Percentiles rank a stretch among this genome's conserved stretches.
These are phyloP conservation scores for Luperina nickerlii DNA, from an alignment of 2,888 invertebrate genomes.

Conservation along the genomic window DNA sequence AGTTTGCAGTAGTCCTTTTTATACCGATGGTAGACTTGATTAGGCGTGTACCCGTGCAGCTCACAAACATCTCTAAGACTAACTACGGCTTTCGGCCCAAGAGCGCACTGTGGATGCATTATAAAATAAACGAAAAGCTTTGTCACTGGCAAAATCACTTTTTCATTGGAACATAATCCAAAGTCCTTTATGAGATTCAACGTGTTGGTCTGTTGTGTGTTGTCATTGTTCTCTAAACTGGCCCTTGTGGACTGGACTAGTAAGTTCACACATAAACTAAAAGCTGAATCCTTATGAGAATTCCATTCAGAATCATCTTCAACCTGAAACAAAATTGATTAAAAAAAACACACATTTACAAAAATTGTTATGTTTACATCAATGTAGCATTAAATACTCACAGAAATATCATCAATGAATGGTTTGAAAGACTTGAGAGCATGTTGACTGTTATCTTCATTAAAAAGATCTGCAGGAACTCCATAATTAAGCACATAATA, in stretches of 20 bases:
- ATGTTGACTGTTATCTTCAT: slow-evolving; percentile 76
- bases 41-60: slow-evolving; percentile 88
- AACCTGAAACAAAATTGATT: slow-evolving; percentile 70
- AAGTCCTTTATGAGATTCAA: slow-evolving; percentile 89
- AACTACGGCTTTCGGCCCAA: slow-evolving; percentile 90
- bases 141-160: slow-evolving; percentile 84
- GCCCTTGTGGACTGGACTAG: slow-evolving; percentile 85
- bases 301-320: slow-evolving; percentile 73
- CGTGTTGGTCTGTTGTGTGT: slow-evolving; percentile 88
- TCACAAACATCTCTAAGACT: slow-evolving; percentile 90
- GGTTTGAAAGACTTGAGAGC: slow-evolving; percentile 79
- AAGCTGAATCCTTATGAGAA: slow-evolving; percentile 80
- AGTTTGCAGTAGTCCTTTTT: slow-evolving; percentile 91
- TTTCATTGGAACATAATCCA: slow-evolving; percentile 80
- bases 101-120: slow-evolving; percentile 91
- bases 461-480: slow-evolving; percentile 75
- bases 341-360: background rate
- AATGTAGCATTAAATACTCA: slow-evolving; percentile 45
- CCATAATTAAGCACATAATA: slow-evolving; percentile 82
- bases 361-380: background rate
- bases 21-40: slow-evolving; percentile 91
- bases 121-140: slow-evolving; percentile 91
- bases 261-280: slow-evolving; percentile 80
- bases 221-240: slow-evolving; percentile 88
- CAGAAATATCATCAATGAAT: slow-evolving; percentile 58